Conservation (phyloP, 2,888 invertebrate genomes). For the Brachypterus glaber region DNA sequence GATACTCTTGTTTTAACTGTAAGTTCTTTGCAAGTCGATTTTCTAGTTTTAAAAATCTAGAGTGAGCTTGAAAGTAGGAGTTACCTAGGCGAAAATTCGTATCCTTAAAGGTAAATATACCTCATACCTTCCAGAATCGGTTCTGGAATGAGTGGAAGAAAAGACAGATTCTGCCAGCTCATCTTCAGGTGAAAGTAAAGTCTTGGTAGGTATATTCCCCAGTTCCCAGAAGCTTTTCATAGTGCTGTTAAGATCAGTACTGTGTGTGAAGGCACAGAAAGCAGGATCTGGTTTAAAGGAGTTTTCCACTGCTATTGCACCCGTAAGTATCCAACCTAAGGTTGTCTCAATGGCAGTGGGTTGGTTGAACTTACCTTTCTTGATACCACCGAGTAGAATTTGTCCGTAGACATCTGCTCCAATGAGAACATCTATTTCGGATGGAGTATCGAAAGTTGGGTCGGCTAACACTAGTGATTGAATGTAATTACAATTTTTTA, state of each 20-base stretch:
- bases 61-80: too few relatives aligned
- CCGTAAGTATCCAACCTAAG: background rate
- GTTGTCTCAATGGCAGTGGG: background rate
- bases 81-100: too few relatives aligned
- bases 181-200: background rate
- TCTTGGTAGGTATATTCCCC: background rate
- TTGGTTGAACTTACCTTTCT: too few relatives aligned
- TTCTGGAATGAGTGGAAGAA: background rate
- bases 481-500: too few relatives aligned
- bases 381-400: too few relatives aligned
- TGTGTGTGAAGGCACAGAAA: background rate
- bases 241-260: background rate
- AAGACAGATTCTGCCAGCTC: background rate
- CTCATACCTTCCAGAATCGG: background rate
- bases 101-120: background rate
- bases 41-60: too few relatives aligned
- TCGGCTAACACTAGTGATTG: too few relatives aligned
- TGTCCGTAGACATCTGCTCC: constrained; percentile 10
- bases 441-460: constrained; percentile 3
- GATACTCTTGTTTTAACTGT: too few relatives aligned
- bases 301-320: background rate
- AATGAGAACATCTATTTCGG: constrained; percentile 9
- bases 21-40: too few relatives aligned
- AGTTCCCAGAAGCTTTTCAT: background rate
- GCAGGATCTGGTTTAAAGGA: background rate